Conservation (phyloP, 2,888 invertebrate genomes). For the Plemyria rubiginata region DNA sequence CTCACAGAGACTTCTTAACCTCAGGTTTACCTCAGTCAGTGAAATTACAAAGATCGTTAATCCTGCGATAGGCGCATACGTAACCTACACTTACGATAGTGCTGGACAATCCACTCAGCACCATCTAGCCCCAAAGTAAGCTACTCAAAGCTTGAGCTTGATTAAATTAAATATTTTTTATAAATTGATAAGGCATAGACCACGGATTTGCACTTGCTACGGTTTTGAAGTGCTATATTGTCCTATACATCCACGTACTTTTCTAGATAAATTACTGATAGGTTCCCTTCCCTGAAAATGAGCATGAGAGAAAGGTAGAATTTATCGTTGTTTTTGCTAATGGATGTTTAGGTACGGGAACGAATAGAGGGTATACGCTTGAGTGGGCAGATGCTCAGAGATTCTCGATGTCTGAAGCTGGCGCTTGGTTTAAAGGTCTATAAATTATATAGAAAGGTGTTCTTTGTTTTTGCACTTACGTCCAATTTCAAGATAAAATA, state of each 20-base stretch:
- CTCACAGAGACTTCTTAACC: slow-evolving; percentile 1
- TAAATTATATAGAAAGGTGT: not conserved
- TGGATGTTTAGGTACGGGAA: slow-evolving; percentile 18
- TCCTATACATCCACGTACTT: not conserved
- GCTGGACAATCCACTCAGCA: no score
- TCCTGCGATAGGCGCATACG: no score
- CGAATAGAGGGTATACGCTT: slow-evolving; percentile 16
- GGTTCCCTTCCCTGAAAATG: slow-evolving; percentile 6
- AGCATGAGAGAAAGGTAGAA: slow-evolving; percentile 18
- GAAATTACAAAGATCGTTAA: not conserved
- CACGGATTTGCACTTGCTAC: no score
- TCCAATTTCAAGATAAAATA: no score
- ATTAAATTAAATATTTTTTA: no score
- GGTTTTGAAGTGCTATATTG: not conserved
- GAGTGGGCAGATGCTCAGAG: slow-evolving; percentile 20
- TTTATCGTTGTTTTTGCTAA: slow-evolving; percentile 23
- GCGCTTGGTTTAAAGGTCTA: not conserved
- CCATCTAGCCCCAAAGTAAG: no score
- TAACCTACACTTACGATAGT: no score
- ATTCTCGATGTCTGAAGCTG: slow-evolving; percentile 6
- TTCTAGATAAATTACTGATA: not conserved
- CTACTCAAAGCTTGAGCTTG: no score
- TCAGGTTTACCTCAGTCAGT: not conserved
- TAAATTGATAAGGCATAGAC: no score
- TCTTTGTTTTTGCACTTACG: no score